A percentile compares a stretch with the other conserved stretches of the same genome.
These are phyloP conservation scores for Diploptera punctata DNA, from an alignment of 2,888 invertebrate species.

Conservation along the genomic window DNA sequence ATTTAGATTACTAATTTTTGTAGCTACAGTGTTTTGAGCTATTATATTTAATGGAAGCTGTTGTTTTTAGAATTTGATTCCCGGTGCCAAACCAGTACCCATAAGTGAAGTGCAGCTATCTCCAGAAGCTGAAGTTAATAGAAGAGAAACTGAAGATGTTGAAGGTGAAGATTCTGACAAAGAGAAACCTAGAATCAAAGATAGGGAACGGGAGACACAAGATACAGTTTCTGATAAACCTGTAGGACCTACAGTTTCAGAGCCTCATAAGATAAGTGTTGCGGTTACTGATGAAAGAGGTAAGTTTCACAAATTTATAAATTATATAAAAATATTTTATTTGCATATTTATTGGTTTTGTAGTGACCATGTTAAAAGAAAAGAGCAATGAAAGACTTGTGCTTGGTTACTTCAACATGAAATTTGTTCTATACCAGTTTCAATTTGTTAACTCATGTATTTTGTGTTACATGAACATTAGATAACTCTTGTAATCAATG, in stretches of 20 bases:
- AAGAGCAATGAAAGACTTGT: too few species aligned
- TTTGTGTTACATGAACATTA: too few species aligned
- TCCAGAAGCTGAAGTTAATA: slow-evolving; percentile 56
- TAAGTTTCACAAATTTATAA: slow-evolving; percentile 3
- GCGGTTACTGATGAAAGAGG: slow-evolving; percentile 36
- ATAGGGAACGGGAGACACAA: slow-evolving; percentile 31
- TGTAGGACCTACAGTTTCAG: slow-evolving; percentile 17
- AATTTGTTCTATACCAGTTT: too few species aligned
- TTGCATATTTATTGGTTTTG: too few species aligned
- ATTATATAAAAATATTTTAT: neutral
- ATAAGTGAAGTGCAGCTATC: slow-evolving; percentile 55
- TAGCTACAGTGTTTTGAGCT: too few species aligned
- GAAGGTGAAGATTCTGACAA: slow-evolving; percentile 45
- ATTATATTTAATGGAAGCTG: too few species aligned
- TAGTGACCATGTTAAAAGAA: too few species aligned
- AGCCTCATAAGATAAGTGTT: slow-evolving; percentile 31
- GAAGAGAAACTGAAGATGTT: slow-evolving; percentile 45
- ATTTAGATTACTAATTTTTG: too few species aligned
- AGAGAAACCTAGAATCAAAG: slow-evolving; percentile 42
- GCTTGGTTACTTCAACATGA: too few species aligned
- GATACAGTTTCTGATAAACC: slow-evolving; percentile 18
- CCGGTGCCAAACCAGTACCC: slow-evolving; percentile 57
- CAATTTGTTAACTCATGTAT: too few species aligned
- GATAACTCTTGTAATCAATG: too few species aligned
- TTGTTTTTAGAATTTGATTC: slow-evolving; percentile 55